Evolutionary conservation across 1,140 invertebrate species (phyloP), one percentile per base, ranked within the genome.

Genomic region (Drosophila ironensis): DNA sequence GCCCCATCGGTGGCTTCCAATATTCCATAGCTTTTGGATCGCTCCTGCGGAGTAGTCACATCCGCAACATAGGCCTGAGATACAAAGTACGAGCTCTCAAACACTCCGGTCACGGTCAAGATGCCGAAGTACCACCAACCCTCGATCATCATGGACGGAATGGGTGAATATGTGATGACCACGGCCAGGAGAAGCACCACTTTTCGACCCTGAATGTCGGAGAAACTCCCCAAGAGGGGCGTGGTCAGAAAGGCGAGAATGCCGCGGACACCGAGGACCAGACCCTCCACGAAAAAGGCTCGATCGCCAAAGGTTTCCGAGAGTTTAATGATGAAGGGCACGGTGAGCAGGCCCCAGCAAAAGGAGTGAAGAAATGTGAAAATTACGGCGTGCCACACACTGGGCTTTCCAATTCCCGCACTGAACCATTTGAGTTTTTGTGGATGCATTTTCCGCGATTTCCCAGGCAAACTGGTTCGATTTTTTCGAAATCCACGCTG

Each of bases 81-180:
- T 44, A 99, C 97, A 37, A 96, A 98, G 91, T 99, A 99, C 25
- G 98, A 99, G 41, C 99, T 98, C 40, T 98, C 97, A 91, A 99
- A 99, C 50, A 99, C 95, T 42, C 98, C 98, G 66, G 97, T 98
- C 88, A 99, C 97, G 72, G 97, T 98, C 91, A 99, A 98, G 95
- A 99, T 97, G 37, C 97, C 97, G 92, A 99, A 99, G 91, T 99
- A 99, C 98, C 98, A 99, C 97, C 97, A 99, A 37, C 98, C 97
- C 92, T 98, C 99, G 81, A 99, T 96, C 88, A 96, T 97, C 96
- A 99, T 99, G 40, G 99, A 93, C 41, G 98, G 98, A 88, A 99
- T 99, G 19, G 98, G 98, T 56, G 96, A 95, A 92, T 98, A 99
- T 0, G 98, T 99, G 91, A 99, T 99, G 90, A 99, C 98, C 66